Base-by-base conservation (phyloP, 2,888 invertebrate genomes). In the Danaus chrysippus region DNA sequence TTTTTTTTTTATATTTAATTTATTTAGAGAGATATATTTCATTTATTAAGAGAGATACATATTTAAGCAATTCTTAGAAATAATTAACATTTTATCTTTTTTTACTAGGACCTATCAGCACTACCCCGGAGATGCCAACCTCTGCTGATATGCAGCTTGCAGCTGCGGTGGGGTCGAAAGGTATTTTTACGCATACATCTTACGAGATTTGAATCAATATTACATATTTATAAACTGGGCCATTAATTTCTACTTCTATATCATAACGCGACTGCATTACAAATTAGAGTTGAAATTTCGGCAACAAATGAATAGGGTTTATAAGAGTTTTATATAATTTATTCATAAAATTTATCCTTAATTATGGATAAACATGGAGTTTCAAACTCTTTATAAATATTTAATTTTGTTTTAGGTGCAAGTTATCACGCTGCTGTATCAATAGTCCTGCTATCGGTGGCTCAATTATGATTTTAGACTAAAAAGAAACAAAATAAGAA, bases 121-220 rank as follows among this genome's bases (percentile, higher is more conserved):
- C 91, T 0, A 90, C 91, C 44, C 89, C 90, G 23, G 91, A 91
- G 68, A 86, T 90, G 86, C 90, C 91, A 34, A 91, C 91, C 0
- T 89, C 90, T 42, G 88, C 91, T 1, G 91, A 91, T 19, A 90
- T 88, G 88, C 89, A 91, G 63, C 75, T 88, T 8, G 88, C 89
- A 19, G 90, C 90, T 15, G 86, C 88, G 12, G 86, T 87, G 46
- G 86, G 85, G 62, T 85, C 86, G 9, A 84, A 77, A 84, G 90
- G 91, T 91, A 46, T 41, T n/a, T 10, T 13, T 46, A 13, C 15
- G 10, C 3, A 15, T 10, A 46, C 13, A n/a, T 9, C 15, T 46
- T 46, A 34, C 23, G 8, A n/a, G n/a, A n/a, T n/a, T n/a, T n/a
- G n/a, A n/a, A n/a, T n/a, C n/a, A n/a, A n/a, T 13, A 5, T n/a